phyloP scores from a whole-genome alignment of 2,113 vertebrate genomes.

The Saccopteryx leptura region DNA sequence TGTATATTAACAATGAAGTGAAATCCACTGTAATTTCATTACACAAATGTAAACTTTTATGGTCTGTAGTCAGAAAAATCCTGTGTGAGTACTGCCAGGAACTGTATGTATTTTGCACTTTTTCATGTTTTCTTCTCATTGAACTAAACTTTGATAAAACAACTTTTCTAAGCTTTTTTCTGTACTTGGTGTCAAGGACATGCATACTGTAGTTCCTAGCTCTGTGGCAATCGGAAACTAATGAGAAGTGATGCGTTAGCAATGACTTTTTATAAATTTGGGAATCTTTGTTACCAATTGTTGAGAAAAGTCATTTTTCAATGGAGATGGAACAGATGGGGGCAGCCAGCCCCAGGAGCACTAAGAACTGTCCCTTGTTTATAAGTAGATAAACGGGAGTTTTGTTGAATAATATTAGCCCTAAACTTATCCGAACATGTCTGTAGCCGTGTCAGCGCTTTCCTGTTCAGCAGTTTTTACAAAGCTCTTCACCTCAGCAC shows the following conservation, averaged over 20 bases:
- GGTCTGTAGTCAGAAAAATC: slow-evolving; percentile 86
- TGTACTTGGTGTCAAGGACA: slow-evolving; percentile 86
- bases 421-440: slow-evolving; percentile 77
- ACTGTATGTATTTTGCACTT: slow-evolving; percentile 89
- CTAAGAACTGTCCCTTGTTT: slow-evolving; percentile 84
- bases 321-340: slow-evolving; percentile 84
- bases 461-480: slow-evolving; percentile 74
- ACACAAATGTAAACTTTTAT: slow-evolving; percentile 87
- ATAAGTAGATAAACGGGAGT: slow-evolving; percentile 76
- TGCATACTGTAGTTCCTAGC: slow-evolving; percentile 85
- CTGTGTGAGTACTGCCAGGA: slow-evolving; percentile 87
- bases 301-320: slow-evolving; percentile 83
- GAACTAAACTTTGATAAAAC: slow-evolving; percentile 90
- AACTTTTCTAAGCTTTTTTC: slow-evolving; percentile 89
- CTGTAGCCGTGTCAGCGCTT: slow-evolving; percentile 75
- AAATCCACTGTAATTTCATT: slow-evolving; percentile 87
- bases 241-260: slow-evolving; percentile 82
- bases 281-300: slow-evolving; percentile 84
- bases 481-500: slow-evolving; percentile 85
- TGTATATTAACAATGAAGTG: slow-evolving; percentile 87
- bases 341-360: slow-evolving; percentile 84
- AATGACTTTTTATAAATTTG: slow-evolving; percentile 87
- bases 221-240: slow-evolving; percentile 85
- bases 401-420: slow-evolving; percentile 84
- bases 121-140: slow-evolving; percentile 88